Percentiles rank a stretch among this genome's conserved stretches.
Evolutionary conservation across 2,113 vertebrate genomes (phyloP).

Genomic region (Peucedramus taeniatus): DNA sequence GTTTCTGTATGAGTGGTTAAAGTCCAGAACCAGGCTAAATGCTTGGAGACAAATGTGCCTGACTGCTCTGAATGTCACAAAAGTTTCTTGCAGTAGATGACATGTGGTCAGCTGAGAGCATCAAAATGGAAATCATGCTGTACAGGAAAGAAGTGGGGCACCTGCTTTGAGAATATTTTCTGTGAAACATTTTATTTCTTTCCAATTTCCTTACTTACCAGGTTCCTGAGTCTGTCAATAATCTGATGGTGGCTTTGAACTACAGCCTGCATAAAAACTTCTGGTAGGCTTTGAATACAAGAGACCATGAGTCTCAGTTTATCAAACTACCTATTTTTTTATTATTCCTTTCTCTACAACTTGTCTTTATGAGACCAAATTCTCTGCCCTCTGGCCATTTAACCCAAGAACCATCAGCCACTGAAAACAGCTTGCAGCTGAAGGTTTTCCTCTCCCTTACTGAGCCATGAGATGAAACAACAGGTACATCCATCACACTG

Average conservation of each 20-base stretch:
- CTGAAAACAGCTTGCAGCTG: not conserved
- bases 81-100: not conserved
- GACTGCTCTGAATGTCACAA: not conserved
- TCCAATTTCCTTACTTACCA: not conserved
- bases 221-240: not conserved
- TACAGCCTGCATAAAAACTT: not conserved
- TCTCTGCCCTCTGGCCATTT: not conserved
- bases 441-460: not conserved
- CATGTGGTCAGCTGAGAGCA: not conserved
- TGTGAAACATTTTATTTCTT: not conserved
- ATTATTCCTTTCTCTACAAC: not conserved
- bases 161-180: not conserved
- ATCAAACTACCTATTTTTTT: not conserved
- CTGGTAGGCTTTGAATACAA: not conserved
- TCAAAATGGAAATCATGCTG: not conserved
- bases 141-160: not conserved
- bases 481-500: not conserved
- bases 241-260: not conserved
- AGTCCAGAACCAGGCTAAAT: not conserved
- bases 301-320: not conserved
- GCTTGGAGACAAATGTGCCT: not conserved
- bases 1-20: not conserved
- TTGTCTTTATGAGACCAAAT: not conserved
- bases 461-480: not conserved
- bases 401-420: not conserved